A percentile compares a stretch with the other conserved stretches of the same genome.
Conservation (phyloP, 2,113 vertebrate genomes). For the Taurulus bubalis region DNA sequence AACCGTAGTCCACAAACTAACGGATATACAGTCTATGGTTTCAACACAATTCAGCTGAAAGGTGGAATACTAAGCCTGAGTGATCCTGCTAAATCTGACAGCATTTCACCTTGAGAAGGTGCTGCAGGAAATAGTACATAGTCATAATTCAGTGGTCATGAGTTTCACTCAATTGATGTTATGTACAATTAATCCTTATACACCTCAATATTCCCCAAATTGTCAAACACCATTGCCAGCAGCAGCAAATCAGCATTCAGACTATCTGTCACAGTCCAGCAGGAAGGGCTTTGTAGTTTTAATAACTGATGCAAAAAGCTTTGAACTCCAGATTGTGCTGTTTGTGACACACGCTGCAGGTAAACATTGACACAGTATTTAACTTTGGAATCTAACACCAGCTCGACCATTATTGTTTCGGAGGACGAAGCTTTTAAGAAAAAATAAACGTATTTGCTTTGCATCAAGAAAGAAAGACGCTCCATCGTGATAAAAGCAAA, state of each 20-base stretch:
- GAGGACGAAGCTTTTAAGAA: not conserved
- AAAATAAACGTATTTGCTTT: not conserved
- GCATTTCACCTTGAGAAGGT: too few relatives aligned
- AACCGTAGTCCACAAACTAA: too few relatives aligned
- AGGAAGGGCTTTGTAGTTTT: too few relatives aligned
- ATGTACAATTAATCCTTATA: too few relatives aligned
- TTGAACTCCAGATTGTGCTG: not conserved
- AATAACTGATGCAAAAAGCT: not conserved
- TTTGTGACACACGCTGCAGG: not conserved
- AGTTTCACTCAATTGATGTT: too few relatives aligned
- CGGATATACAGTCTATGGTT: too few relatives aligned
- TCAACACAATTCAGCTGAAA: too few relatives aligned
- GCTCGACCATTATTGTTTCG: not conserved
- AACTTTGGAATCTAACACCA: not conserved
- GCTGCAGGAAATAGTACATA: too few relatives aligned
- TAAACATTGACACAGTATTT: not conserved
- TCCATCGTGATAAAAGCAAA: not conserved
- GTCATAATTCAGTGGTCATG: too few relatives aligned
- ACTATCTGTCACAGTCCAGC: not conserved
- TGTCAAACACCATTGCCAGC: not conserved
- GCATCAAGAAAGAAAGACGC: not conserved
- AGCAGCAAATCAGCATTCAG: not conserved
- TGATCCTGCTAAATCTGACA: too few relatives aligned
- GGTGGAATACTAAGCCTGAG: too few relatives aligned
- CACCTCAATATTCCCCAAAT: too few relatives aligned